phyloP scores from a whole-genome alignment of 2,888 invertebrate species.

The Helleia helle region DNA sequence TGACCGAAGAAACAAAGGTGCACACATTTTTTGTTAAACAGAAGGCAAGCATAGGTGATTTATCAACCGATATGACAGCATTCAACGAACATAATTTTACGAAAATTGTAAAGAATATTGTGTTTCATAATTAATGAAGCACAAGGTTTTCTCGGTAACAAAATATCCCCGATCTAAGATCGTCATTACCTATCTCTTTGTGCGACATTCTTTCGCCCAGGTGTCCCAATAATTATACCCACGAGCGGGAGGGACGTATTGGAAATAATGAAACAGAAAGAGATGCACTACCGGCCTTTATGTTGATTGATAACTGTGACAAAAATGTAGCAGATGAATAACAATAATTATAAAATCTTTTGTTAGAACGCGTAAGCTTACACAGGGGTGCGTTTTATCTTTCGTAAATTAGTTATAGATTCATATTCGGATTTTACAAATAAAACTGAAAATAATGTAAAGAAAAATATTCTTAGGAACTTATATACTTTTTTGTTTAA shows the following conservation, averaged over 20 bases:
- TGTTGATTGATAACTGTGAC: conserved; percentile 76
- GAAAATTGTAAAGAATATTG: conserved; percentile 65
- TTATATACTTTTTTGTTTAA: too few species aligned
- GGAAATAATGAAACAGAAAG: conserved; percentile 28
- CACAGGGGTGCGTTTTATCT: conserved; percentile 44
- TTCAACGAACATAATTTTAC: conserved; percentile 62
- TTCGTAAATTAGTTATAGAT: conserved; percentile 5
- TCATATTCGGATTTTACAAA: too few species aligned
- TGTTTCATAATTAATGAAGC: conserved; percentile 74
- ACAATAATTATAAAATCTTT: conserved; percentile 72
- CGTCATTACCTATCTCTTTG: conserved; percentile 71
- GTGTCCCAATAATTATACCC: conserved; percentile 71
- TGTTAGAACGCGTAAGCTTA: conserved; percentile 62
- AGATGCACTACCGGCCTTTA: conserved; percentile 45
- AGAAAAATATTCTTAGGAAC: too few species aligned
- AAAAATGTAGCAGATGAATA: conserved; percentile 74
- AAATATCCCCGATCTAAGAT: conserved; percentile 69
- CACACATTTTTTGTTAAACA: conserved; percentile 33
- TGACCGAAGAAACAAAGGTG: conserved; percentile 21
- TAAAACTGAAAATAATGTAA: too few species aligned
- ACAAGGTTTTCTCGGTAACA: conserved; percentile 69
- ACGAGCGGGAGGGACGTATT: conserved; percentile 43
- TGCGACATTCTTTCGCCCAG: conserved; percentile 74
- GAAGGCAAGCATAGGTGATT: conserved; percentile 43
- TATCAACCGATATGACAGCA: conserved; percentile 66